Conservation (phyloP, 2,113 vertebrate genomes). For the Pseudopipra pipra region DNA sequence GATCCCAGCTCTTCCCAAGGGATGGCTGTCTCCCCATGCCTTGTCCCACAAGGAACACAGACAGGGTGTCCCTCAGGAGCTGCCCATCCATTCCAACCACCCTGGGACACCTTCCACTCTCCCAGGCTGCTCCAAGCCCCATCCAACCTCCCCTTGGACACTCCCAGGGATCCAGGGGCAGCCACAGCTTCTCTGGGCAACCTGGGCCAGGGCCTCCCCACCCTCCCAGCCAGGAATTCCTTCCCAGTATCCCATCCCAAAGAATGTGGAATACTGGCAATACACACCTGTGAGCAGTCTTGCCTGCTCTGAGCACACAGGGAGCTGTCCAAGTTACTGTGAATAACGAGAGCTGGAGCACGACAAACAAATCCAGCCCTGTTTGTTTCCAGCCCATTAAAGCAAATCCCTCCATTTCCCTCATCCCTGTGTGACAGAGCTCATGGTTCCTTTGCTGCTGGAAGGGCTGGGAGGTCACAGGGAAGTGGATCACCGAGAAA, state of each 20-base stretch:
- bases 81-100: not conserved
- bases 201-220: rapidly evolving
- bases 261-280: rapidly evolving
- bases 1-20: rapidly evolving
- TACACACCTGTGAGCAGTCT: rapidly evolving
- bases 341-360: not conserved
- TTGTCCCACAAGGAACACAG: rapidly evolving
- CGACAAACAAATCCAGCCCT: too few relatives aligned
- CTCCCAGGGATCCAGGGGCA: not conserved
- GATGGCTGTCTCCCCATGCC: not conserved
- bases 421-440: too few relatives aligned
- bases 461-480: not conserved
- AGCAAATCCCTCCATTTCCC: not conserved
- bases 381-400: not conserved
- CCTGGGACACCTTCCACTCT: not conserved
- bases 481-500: not conserved
- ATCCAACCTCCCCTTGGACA: too few relatives aligned
- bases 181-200: not conserved
- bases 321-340: not conserved
- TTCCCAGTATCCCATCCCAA: rapidly evolving
- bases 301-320: not conserved
- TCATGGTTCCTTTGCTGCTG: not conserved
- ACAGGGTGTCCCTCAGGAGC: not conserved
- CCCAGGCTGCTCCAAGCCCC: not conserved
- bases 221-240: not conserved